These are phyloP conservation scores for Fulica atra DNA, from an alignment of 2,113 vertebrate species.

Conservation along the genomic window DNA sequence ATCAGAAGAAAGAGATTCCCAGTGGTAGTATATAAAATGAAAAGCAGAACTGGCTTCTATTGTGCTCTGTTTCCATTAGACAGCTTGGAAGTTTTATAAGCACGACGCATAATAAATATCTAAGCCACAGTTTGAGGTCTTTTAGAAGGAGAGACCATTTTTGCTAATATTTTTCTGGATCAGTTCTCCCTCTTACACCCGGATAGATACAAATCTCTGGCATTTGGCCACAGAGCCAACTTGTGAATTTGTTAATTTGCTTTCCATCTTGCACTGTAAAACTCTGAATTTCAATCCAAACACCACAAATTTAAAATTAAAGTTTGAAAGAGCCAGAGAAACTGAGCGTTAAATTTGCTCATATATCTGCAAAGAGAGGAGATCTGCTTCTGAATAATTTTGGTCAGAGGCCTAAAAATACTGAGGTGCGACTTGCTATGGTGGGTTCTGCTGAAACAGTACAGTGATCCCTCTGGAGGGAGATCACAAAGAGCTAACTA, in stretches of 20 bases:
- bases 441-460: conserved; percentile 17
- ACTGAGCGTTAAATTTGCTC: background rate
- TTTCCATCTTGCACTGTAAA: conserved; percentile 5
- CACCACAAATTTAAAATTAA: background rate
- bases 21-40: conserved; percentile 58
- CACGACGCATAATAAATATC: conserved; percentile 41
- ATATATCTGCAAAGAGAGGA: background rate
- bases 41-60: conserved; percentile 64
- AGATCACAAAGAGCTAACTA: conserved; percentile 41
- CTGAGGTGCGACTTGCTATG: background rate
- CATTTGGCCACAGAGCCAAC: background rate
- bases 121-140: conserved; percentile 23
- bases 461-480: conserved; percentile 2
- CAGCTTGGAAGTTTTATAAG: conserved; percentile 58
- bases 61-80: conserved; percentile 58
- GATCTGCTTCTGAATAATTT: background rate
- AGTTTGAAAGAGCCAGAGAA: background rate
- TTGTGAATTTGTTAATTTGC: conserved; percentile 53
- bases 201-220: conserved; percentile 22
- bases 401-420: background rate
- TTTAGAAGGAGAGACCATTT: conserved; percentile 10
- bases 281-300: conserved; percentile 1
- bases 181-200: background rate
- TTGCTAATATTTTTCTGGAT: conserved; percentile 36
- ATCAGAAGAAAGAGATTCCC: conserved; percentile 63